Conservation (phyloP, 2,888 invertebrate genomes). For the Euzophera pinguis region DNA sequence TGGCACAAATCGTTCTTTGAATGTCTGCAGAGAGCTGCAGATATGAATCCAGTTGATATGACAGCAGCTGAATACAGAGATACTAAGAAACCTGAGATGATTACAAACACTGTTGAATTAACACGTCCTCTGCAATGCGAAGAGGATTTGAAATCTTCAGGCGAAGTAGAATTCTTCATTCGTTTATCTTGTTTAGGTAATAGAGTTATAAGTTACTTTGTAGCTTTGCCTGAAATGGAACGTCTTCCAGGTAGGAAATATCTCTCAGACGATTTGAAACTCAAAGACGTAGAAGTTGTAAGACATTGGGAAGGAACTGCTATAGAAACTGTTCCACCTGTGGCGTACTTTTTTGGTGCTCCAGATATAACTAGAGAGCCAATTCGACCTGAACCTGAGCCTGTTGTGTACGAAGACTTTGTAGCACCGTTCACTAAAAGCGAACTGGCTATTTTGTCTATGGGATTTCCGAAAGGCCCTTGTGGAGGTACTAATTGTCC, state of each 20-base stretch:
- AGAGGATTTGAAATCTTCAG: conserved; percentile 66
- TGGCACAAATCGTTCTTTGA: conserved; percentile 67
- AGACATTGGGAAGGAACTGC: conserved; percentile 70
- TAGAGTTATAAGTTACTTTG: conserved; percentile 57
- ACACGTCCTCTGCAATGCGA: conserved; percentile 59
- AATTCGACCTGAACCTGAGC: conserved; percentile 48
- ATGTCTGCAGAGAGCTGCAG: conserved; percentile 49
- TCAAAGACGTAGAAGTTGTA: conserved; percentile 68
- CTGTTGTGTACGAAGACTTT: conserved; percentile 54
- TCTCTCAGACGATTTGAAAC: conserved; percentile 56
- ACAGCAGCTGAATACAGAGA: conserved; percentile 62
- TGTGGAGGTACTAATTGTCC: conserved; percentile 73
- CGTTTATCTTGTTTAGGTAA: conserved; percentile 65
- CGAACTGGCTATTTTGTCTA: conserved; percentile 65
- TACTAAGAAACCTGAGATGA: conserved; percentile 55
- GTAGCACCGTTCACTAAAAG: conserved; percentile 62
- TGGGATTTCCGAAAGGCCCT: conserved; percentile 74
- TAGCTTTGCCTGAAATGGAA: conserved; percentile 68
- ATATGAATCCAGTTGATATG: conserved; percentile 61
- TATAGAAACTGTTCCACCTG: conserved; percentile 61
- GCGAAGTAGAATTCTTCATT: conserved; percentile 63
- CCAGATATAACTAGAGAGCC: conserved; percentile 66
- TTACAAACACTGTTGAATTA: conserved; percentile 62
- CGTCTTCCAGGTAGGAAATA: conserved; percentile 69
- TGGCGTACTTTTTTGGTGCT: conserved; percentile 66